Percentiles rank a stretch among this genome's conserved stretches.
These are phyloP conservation scores for Ammodytes marinus DNA, from an alignment of 2,113 vertebrate species.

Conservation along the genomic window DNA sequence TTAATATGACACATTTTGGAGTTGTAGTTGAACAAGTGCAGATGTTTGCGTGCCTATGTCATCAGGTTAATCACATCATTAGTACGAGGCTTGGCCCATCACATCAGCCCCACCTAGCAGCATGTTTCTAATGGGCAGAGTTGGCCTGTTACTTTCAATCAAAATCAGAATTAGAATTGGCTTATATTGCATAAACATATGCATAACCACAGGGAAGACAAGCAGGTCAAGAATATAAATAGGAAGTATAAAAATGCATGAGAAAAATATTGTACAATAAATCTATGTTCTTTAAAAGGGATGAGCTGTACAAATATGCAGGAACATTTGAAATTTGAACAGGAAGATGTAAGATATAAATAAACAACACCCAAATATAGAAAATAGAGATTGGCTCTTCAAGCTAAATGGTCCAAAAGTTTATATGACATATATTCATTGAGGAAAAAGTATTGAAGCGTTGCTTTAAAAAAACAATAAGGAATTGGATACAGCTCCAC, in stretches of 20 bases:
- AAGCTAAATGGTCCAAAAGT: too few species aligned
- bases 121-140: constrained; percentile 28
- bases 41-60: neutral
- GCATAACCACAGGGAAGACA: too few species aligned
- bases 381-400: neutral
- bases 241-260: too few species aligned
- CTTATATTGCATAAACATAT: too few species aligned
- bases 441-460: neutral
- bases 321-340: too few species aligned
- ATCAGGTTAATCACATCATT: constrained; percentile 1
- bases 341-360: neutral
- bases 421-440: neutral
- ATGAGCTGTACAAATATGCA: too few species aligned
- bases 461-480: neutral
- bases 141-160: constrained; percentile 7
- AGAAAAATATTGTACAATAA: too few species aligned
- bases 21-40: neutral
- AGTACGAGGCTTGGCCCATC: neutral
- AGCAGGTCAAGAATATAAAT: too few species aligned
- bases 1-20: neutral
- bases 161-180: too few species aligned
- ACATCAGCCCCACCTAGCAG: neutral
- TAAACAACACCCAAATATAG: constrained; percentile 5
- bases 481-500: neutral
- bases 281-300: too few species aligned